Base-by-base conservation (phyloP, 2,113 vertebrate genomes). In the Litocranius walleri region DNA sequence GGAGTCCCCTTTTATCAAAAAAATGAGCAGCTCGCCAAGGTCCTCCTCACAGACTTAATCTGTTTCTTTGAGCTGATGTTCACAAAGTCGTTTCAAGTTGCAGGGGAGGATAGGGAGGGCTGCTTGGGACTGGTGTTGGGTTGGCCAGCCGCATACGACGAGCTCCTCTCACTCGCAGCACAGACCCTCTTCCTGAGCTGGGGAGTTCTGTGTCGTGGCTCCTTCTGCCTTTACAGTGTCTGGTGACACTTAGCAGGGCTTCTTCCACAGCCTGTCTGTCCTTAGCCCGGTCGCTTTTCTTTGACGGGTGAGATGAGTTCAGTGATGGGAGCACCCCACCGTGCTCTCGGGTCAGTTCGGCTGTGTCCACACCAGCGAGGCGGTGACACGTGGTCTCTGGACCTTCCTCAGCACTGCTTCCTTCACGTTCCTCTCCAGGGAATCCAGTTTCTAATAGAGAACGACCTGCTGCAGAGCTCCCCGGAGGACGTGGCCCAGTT, bases 401-500 rank as follows among this genome's bases (percentile, higher is more conserved):
- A 36, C 77, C 5, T 77, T 90, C 57, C 74, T 94, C 59, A 93
- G 33, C 52, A 7, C 96, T 13, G 4, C 50, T 59, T 95, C 82
- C 97, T 59, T 95, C 94, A 1, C 56, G 56, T 97, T 97, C 33
- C 14, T 96, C 91, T 96, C 97, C 96, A 99, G 99, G 99, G 99
- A 98, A 99, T 99, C 97, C 99, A 99, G 98, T 99, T 99, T 98
- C 99, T 99, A 96, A 98, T 99, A 98, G 99, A 99, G 98, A 99
- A 99, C 5, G 99, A 99, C 98, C 99, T 99, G 97, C 99, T 99
- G 85, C 99, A 99, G 97, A 99, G 99, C 98, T 99, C 99, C 78
- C 99, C 99, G 4, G 99, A 99, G 98, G 99, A 99, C 93, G 99
- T 99, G 40, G 99, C 99, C 85, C 99, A 99, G 99, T 99, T 99